phyloP scores from a whole-genome alignment of 2,797 vertebrate genomes.

The Clarias fuscus region DNA sequence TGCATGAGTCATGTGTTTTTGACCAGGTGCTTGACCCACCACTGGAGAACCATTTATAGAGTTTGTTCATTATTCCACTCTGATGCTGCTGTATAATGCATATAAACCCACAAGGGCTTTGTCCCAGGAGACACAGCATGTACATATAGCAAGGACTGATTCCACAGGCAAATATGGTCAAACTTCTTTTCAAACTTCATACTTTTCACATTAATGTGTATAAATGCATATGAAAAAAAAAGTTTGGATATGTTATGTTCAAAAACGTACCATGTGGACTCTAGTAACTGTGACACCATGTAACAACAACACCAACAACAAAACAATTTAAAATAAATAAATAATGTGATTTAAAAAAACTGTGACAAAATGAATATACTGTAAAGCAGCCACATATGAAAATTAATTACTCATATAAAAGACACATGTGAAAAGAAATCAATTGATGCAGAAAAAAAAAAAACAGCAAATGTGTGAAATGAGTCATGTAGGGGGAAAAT shows the following conservation, averaged over 20 bases:
- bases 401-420: neutral
- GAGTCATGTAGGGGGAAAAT: neutral
- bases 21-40: constrained; percentile 32
- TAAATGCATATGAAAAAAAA: neutral
- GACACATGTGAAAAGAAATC: neutral
- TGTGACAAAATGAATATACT: neutral
- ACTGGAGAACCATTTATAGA: neutral
- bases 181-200: neutral
- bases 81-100: neutral
- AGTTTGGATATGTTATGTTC: neutral
- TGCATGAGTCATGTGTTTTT: constrained; percentile 27
- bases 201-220: neutral
- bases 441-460: neutral
- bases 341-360: neutral
- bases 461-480: neutral
- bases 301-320: too few species aligned
- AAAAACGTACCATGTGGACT: neutral
- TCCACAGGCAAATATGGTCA: neutral
- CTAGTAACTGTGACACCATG: neutral
- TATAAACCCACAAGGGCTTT: neutral
- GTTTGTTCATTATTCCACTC: constrained; percentile 29
- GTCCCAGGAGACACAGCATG: neutral
- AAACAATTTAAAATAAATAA: too few species aligned
- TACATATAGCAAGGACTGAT: neutral
- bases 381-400: neutral